A percentile compares a stretch with the other conserved stretches of the same genome.
These are phyloP conservation scores for Periplaneta americana DNA, from an alignment of 1,140 invertebrate species.

Conservation along the genomic window DNA sequence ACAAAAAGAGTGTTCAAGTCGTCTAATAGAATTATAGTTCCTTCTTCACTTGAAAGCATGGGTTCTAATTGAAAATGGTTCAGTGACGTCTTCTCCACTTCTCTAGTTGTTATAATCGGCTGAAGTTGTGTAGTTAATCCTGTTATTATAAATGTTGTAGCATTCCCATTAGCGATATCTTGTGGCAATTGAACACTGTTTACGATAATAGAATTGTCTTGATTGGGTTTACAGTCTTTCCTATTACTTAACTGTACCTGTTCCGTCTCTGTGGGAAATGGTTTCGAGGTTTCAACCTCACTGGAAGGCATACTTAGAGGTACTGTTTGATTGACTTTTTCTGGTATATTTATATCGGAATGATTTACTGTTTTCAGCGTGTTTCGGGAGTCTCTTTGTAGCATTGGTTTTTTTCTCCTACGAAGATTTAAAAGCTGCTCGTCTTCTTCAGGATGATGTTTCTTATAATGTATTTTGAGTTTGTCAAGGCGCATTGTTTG, in stretches of 20 bases:
- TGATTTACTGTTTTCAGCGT: background rate
- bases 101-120: background rate
- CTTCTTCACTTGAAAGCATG: background rate
- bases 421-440: background rate
- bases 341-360: background rate
- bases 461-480: conserved; percentile 45
- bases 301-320: background rate
- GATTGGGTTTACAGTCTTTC: background rate
- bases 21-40: background rate
- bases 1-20: background rate
- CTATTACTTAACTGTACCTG: background rate
- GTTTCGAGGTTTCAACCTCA: background rate
- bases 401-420: background rate
- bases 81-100: background rate
- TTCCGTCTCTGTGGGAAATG: background rate
- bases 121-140: background rate
- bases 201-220: background rate
- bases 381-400: too few relatives aligned
- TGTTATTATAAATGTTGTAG: background rate
- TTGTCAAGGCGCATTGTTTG: conserved; percentile 48
- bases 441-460: conserved; percentile 33
- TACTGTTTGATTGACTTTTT: background rate
- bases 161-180: background rate
- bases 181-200: background rate
- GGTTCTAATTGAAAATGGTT: background rate